Evolutionary conservation across 2,797 vertebrate genomes (phyloP), one percentile per base, ranked within the genome.

Genomic region (Momotus momota): DNA sequence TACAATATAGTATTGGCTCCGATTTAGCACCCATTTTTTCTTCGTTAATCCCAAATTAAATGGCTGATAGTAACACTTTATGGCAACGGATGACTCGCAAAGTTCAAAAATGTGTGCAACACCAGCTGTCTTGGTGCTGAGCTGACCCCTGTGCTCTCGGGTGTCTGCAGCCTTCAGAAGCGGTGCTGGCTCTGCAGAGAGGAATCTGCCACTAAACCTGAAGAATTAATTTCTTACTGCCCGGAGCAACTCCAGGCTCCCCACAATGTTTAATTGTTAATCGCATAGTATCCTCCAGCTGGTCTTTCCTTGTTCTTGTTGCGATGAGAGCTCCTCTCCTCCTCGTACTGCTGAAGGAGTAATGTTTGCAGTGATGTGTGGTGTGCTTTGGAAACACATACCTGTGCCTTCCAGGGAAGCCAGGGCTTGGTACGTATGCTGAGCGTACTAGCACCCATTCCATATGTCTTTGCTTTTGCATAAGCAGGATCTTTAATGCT

Each of bases 361-460:
- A 4, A 26, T 0, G 2, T 55, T 57, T 64, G 41, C 29, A 3
- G 0, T 2, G 31, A 5, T 19, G 25, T 4, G 6, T 0, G 0
- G 33, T 5, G 8, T 8, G 35, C 0, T 5, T 81, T 25, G 79
- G 69, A 33, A 79, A 22, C 9, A 2, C 21, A 2, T 14, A 38
- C 51, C 67, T 67, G 65, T 0, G 0, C 71, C 38, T 38, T 17
- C 0, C 0, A 35, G 57, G 72, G 43, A n/a, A 45, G n/a, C 69
- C 57, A n/a, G 46, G 73, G 18, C 26, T 57, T 9, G 45, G 20
- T 69, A 16, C 0, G 1, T 25, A 27, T 2, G 1, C 75, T 6
- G 64, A 73, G 29, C 2, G 3, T 38, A 64, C 62, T n/a, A 13
- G 66, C 49, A 11, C 26, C 17, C 46, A 1, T 77, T 84, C 41